Percentiles rank a stretch among this genome's conserved stretches.
Conservation (phyloP, 2,888 invertebrate species). For the Eilema sororculum region DNA sequence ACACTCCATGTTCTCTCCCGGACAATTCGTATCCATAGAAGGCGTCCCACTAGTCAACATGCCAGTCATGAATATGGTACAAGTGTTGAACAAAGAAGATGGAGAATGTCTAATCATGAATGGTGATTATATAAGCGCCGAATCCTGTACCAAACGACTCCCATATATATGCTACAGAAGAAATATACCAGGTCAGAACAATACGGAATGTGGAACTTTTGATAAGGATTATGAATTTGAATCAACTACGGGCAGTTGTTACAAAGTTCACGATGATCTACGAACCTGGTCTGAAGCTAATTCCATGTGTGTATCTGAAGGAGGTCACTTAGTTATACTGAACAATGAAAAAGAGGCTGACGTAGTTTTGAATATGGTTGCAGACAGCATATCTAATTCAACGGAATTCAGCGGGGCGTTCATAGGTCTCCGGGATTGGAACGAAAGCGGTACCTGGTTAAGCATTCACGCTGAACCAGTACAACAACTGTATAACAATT, state of each 20-base stretch:
- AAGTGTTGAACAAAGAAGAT: constrained; percentile 5
- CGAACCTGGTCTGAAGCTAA: constrained; percentile 17
- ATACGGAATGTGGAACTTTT: constrained; percentile 17
- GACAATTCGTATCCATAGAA: constrained; percentile 19
- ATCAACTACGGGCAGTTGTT: constrained; percentile 15
- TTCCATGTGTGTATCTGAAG: constrained; percentile 19
- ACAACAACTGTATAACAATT: constrained; percentile 13
- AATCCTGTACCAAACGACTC: constrained; percentile 3
- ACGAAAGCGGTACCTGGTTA: constrained; percentile 6
- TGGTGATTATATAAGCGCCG: neutral
- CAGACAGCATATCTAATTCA: neutral
- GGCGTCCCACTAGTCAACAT: constrained; percentile 17
- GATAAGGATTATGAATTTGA: constrained; percentile 14
- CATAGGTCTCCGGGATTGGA: constrained; percentile 14
- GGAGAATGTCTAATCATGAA: constrained; percentile 10
- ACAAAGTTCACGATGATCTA: constrained; percentile 14
- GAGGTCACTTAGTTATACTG: constrained; percentile 14
- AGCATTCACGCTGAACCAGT: constrained; percentile 18
- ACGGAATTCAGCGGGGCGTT: constrained; percentile 1
- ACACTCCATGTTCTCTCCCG: constrained; percentile 15
- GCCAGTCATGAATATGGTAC: constrained; percentile 7
- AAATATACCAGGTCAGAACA: neutral
- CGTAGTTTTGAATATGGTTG: neutral
- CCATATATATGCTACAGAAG: constrained; percentile 20
- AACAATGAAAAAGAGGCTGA: constrained; percentile 14